These are phyloP conservation scores for Channa argus DNA, from an alignment of 2,113 vertebrate species.

Conservation along the genomic window DNA sequence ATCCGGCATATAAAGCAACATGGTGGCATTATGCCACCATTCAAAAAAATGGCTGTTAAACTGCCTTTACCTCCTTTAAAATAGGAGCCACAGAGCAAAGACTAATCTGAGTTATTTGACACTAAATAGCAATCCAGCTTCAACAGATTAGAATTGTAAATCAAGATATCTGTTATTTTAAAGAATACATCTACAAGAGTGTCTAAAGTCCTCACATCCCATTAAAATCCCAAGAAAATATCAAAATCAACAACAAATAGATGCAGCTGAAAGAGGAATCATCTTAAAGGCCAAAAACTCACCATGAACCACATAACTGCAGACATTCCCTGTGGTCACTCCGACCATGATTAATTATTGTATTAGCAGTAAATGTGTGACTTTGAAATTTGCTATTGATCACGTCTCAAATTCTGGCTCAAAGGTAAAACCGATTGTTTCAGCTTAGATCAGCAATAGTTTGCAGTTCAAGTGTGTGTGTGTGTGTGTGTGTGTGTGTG, in stretches of 20 bases:
- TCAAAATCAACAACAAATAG: background rate
- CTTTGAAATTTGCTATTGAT: constrained; percentile 60
- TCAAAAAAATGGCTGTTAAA: background rate
- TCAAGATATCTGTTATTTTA: background rate
- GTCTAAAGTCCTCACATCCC: background rate
- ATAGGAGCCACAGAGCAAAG: background rate
- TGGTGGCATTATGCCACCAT: background rate
- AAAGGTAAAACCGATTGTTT: constrained; percentile 54
- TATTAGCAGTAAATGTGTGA: constrained; percentile 55
- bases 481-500: constrained; percentile 4
- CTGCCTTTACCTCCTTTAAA: background rate
- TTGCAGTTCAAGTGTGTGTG: background rate
- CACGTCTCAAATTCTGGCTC: constrained; percentile 58
- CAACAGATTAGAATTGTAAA: background rate
- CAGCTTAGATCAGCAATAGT: constrained; percentile 17
- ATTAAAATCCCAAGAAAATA: background rate
- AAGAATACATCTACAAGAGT: background rate
- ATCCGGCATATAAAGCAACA: background rate
- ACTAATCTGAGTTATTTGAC: background rate
- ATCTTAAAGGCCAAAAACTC: constrained; percentile 2
- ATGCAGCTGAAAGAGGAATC: background rate
- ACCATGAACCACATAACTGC: constrained; percentile 33
- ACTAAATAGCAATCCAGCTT: background rate
- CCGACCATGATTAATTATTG: constrained; percentile 61
- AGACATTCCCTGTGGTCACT: constrained; percentile 41